Base-by-base conservation (phyloP, 2,888 invertebrate genomes). In the Neoitamus cyanurus region DNA sequence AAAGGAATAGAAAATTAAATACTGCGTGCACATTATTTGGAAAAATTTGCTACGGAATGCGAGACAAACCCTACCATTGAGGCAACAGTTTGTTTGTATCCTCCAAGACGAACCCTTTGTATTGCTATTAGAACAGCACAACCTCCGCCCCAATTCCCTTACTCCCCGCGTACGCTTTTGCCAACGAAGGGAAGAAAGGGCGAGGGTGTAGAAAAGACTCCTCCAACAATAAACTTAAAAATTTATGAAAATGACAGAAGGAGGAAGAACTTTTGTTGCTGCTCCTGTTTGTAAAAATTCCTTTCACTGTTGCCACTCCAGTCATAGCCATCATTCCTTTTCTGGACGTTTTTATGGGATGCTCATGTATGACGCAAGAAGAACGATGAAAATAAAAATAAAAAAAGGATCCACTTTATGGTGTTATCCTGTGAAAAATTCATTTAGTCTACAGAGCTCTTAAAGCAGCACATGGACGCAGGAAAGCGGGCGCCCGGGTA, bases 241-340 rank as follows among this genome's bases (percentile, higher is more conserved):
- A 83, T 83, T 83, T 83, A 83, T 83, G 73, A 73, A 83, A 83
- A 83, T 83, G 83, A 83, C 73, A 83, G 73, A 36, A 83, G 83
- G 28, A 69, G 82, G 69, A 82, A 84, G 80, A 46, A 37, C 69
- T 82, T 82, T 82, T 82, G 82, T 69, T 82, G 82, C 20, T 82
- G 82, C 69, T 58, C n/a, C 69, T 82, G 82, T 68, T 82, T 68
- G 82, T 13, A 82, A 82, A 82, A 82, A 69, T 82, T 82, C 69
- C 69, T 82, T 82, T 82, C 82, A 82, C 37, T 82, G 82, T 82
- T 82, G 82, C 82, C 82, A 82, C 82, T 82, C 82, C 68, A 82
- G 82, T 82, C 69, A 69, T 82, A 82, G 82, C 82, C 82, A 82
- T 82, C 82, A 82, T 82, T 82, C 82, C 82, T 82, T 82, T 42